phyloP scores from a whole-genome alignment of 2,113 vertebrate species.

The Laticauda colubrina region DNA sequence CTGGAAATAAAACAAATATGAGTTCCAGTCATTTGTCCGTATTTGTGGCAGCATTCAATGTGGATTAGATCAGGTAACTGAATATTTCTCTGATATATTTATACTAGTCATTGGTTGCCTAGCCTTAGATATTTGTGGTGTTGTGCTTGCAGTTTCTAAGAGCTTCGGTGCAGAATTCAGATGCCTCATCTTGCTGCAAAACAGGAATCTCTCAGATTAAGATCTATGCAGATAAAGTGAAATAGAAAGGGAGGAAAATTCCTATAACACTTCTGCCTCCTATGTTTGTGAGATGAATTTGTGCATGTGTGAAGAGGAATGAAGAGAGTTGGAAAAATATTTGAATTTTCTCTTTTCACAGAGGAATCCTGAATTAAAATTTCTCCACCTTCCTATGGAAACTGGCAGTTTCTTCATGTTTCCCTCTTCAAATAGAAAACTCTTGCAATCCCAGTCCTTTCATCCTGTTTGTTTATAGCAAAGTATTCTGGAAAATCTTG shows the following conservation, averaged over 20 bases:
- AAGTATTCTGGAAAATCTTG: not conserved
- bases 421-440: not conserved
- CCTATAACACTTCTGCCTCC: not conserved
- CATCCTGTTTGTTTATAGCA: not conserved
- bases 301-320: not conserved
- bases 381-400: not conserved
- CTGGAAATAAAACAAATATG: not conserved
- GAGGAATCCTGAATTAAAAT: not conserved
- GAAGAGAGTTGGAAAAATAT: not conserved
- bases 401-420: not conserved
- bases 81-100: not conserved
- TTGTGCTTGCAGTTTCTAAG: not conserved
- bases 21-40: not conserved
- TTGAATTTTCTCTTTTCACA: not conserved
- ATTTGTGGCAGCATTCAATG: not conserved
- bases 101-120: not conserved
- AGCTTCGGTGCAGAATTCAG: not conserved
- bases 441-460: not conserved
- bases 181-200: not conserved
- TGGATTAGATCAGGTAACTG: not conserved
- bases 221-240: not conserved
- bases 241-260: slow-evolving; percentile 21
- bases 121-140: not conserved
- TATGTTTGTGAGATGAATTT: not conserved
- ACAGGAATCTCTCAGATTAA: not conserved